A percentile compares a stretch with the other conserved stretches of the same genome.
Conservation (phyloP, 2,888 invertebrate genomes). For the Amorpha juglandis region DNA sequence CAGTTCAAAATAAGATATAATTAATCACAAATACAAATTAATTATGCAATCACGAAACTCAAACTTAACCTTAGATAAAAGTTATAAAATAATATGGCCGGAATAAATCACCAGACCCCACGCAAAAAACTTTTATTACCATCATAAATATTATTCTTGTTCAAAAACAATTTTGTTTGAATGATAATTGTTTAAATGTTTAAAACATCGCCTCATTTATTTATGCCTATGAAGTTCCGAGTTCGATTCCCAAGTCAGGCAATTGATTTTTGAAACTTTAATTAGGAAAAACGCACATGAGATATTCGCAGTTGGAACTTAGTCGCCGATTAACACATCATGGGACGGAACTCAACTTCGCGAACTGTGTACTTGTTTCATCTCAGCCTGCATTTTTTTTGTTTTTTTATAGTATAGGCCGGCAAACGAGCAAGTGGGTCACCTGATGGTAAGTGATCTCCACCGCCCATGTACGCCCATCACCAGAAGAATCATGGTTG, state of each 20-base stretch:
- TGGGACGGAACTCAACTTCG: too few relatives aligned
- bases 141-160: slow-evolving; percentile 14
- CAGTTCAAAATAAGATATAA: not conserved
- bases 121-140: slow-evolving; percentile 13
- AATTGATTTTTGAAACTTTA: too few relatives aligned
- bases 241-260: not conserved
- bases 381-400: too few relatives aligned
- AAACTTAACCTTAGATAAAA: not conserved
- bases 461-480: too few relatives aligned
- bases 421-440: too few relatives aligned
- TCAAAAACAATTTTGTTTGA: not conserved
- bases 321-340: too few relatives aligned
- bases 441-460: too few relatives aligned
- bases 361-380: too few relatives aligned
- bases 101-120: slow-evolving; percentile 8
- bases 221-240: not conserved
- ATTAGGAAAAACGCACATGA: too few relatives aligned
- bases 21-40: not conserved
- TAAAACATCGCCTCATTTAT: not conserved
- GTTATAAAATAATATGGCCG: not conserved
- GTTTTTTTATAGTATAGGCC: too few relatives aligned
- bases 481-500: too few relatives aligned
- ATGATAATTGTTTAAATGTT: not conserved
- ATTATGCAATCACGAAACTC: not conserved
- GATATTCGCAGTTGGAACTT: too few relatives aligned